Conservation (phyloP, 92 coral and sea anemone genomes). For the Porites cylindrica region DNA sequence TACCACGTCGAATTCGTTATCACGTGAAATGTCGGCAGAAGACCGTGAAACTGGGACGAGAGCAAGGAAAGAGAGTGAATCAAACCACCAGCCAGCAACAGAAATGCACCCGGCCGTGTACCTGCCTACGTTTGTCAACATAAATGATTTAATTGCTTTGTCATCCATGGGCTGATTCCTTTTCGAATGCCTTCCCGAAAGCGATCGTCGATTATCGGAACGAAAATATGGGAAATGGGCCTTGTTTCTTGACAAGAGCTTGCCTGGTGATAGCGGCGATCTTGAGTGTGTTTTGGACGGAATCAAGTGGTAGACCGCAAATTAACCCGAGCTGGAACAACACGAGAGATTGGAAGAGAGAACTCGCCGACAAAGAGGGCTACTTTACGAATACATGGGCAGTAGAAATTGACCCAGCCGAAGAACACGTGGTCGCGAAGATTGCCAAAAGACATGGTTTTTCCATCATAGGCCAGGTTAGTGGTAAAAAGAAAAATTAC, state of each 20-base stretch:
- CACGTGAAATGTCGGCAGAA: not conserved
- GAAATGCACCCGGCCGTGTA: constrained; percentile 34
- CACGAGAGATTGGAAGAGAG: constrained; percentile 85
- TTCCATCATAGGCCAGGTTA: constrained; percentile 92
- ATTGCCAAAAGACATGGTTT: constrained; percentile 94
- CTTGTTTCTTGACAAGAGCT: constrained; percentile 58
- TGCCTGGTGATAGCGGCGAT: constrained; percentile 16
- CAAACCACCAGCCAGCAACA: constrained; percentile 33
- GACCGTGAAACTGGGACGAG: constrained; percentile 27
- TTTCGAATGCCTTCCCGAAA: constrained; percentile 60
- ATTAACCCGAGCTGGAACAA: constrained; percentile 52
- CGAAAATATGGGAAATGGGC: constrained; percentile 88
- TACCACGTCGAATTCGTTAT: not conserved
- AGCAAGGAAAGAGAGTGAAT: constrained; percentile 36
- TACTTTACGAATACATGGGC: constrained; percentile 99
- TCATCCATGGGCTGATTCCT: constrained; percentile 66
- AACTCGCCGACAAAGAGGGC: constrained; percentile 90
- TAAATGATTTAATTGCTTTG: constrained; percentile 85
- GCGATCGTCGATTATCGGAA: constrained; percentile 55
- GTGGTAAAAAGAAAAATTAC: not conserved
- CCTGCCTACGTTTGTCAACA: constrained; percentile 65
- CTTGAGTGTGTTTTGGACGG: constrained; percentile 9
- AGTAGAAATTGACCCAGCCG: constrained; percentile 93
- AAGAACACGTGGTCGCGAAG: constrained; percentile 73
- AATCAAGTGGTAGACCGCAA: constrained; percentile 18